phyloP scores from a whole-genome alignment of 2,888 invertebrate species.

The Carcina quercana region DNA sequence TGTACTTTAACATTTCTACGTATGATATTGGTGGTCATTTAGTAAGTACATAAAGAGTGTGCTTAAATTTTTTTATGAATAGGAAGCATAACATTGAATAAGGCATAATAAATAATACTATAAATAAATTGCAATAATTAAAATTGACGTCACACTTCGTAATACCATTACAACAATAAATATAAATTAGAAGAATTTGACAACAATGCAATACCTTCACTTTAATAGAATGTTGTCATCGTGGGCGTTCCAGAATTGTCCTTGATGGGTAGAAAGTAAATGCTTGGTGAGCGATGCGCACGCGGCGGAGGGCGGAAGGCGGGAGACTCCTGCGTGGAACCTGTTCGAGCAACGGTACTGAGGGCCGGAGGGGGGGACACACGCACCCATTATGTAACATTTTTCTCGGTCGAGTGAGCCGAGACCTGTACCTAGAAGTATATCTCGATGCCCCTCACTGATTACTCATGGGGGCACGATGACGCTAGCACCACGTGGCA shows the following conservation, averaged over 20 bases:
- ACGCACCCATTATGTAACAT: constrained; percentile 68
- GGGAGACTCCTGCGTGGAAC: constrained; percentile 44
- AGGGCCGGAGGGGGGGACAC: constrained; percentile 47
- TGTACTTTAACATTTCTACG: neutral
- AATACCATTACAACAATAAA: too few species aligned
- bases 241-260: constrained; percentile 46
- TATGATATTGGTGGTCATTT: neutral
- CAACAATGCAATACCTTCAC: too few species aligned
- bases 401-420: constrained; percentile 54
- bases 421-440: constrained; percentile 11
- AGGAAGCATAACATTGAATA: too few species aligned
- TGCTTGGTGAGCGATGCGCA: constrained; percentile 44
- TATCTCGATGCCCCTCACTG: constrained; percentile 12
- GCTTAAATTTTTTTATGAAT: too few species aligned
- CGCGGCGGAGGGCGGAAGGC: constrained; percentile 25
- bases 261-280: constrained; percentile 72
- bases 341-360: constrained; percentile 68
- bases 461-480: constrained; percentile 7
- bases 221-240: constrained; percentile 2
- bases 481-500: neutral
- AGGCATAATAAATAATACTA: too few species aligned
- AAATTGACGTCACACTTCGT: too few species aligned
- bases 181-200: too few species aligned
- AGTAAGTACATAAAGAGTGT: neutral
- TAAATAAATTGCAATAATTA: too few species aligned